A percentile compares a stretch with the other conserved stretches of the same genome.
These are phyloP conservation scores for Sylvilagus bachmani DNA, from an alignment of 2,113 vertebrate genomes.

Conservation along the genomic window DNA sequence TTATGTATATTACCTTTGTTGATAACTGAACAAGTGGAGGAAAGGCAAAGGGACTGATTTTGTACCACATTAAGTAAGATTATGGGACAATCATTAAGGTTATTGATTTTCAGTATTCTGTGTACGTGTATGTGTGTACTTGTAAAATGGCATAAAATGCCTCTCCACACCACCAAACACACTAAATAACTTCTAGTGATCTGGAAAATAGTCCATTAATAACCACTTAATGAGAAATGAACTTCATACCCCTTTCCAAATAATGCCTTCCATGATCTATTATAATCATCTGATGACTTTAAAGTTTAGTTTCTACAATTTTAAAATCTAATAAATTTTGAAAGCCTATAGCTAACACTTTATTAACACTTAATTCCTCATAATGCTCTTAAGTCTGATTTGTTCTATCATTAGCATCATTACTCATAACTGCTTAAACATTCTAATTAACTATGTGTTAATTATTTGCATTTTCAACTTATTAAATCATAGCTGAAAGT, in stretches of 20 bases:
- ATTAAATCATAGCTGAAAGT: conserved; percentile 73
- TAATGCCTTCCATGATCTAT: conserved; percentile 18
- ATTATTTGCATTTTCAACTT: conserved; percentile 78
- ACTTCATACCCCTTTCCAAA: conserved; percentile 23
- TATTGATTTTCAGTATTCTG: not conserved
- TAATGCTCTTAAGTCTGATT: conserved; percentile 59
- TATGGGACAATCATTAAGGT: not conserved
- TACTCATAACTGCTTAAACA: conserved; percentile 79
- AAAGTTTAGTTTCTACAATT: conserved; percentile 43
- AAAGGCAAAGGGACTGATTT: not conserved
- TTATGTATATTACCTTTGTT: not conserved
- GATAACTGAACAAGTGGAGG: not conserved
- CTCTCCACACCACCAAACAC: not conserved
- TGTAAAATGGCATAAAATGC: not conserved
- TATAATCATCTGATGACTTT: conserved; percentile 42
- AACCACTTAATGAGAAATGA: not conserved
- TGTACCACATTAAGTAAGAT: not conserved
- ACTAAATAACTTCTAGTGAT: not conserved
- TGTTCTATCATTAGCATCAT: conserved; percentile 69
- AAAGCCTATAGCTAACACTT: conserved; percentile 53
- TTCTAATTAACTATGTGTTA: conserved; percentile 80
- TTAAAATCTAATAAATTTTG: conserved; percentile 39
- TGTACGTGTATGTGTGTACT: not conserved
- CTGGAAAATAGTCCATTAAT: conserved; percentile 32
- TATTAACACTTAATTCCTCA: conserved; percentile 61